These are phyloP conservation scores for Salarias fasciatus DNA, from an alignment of 2,797 vertebrate genomes.

Conservation along the genomic window DNA sequence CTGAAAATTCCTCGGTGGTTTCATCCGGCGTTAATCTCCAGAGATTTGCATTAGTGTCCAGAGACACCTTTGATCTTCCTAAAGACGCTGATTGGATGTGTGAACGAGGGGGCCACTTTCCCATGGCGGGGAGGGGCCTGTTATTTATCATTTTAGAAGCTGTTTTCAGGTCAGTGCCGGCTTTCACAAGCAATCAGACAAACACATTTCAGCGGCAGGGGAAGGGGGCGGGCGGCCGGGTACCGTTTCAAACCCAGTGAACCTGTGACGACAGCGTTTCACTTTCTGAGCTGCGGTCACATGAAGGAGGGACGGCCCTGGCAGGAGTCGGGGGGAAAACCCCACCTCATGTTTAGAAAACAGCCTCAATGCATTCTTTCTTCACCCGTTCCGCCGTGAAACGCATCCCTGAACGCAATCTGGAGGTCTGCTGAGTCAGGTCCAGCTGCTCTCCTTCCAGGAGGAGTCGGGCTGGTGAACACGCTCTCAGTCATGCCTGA, in stretches of 20 bases:
- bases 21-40: slow-evolving; percentile 82
- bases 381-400: slow-evolving; percentile 44
- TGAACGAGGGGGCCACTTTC: slow-evolving; percentile 76
- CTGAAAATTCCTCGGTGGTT: slow-evolving; percentile 79
- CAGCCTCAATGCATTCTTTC: too few species aligned
- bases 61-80: slow-evolving; percentile 83
- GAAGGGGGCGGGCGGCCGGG: slow-evolving; percentile 49
- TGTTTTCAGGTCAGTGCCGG: slow-evolving; percentile 78
- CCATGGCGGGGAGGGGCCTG: slow-evolving; percentile 70
- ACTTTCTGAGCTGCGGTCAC: too few species aligned
- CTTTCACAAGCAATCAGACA: slow-evolving; percentile 79
- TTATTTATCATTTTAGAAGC: slow-evolving; percentile 79
- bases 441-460: slow-evolving; percentile 76
- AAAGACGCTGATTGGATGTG: slow-evolving; percentile 81
- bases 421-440: too few species aligned
- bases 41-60: slow-evolving; percentile 85
- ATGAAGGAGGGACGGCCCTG: too few species aligned
- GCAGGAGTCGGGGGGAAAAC: too few species aligned
- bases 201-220: slow-evolving; percentile 71
- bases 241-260: slow-evolving; percentile 74
- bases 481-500: slow-evolving; percentile 62
- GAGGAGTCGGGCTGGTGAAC: slow-evolving; percentile 70
- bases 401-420: slow-evolving; percentile 47
- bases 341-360: slow-evolving; percentile 22
- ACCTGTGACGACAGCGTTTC: slow-evolving; percentile 71